Evolutionary conservation across 1,140 invertebrate genomes (phyloP).

Genomic region (Papilio xuthus): DNA sequence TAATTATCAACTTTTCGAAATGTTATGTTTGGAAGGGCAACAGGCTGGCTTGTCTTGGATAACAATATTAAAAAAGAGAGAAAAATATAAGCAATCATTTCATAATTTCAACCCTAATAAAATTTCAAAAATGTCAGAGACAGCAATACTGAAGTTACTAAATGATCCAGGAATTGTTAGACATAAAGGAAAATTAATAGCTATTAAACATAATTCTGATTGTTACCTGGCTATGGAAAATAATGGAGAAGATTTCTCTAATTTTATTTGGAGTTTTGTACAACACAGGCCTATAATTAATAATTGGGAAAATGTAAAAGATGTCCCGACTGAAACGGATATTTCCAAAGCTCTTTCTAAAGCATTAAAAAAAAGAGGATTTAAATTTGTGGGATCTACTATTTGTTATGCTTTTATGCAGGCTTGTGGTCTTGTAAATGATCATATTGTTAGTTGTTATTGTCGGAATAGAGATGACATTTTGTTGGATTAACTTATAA

Average conservation of each 20-base stretch:
- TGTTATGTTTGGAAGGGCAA: constrained; percentile 75
- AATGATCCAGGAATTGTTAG: constrained; percentile 58
- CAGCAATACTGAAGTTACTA: constrained; percentile 51
- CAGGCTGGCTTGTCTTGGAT: constrained; percentile 76
- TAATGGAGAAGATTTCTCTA: constrained; percentile 60
- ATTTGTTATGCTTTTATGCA: constrained; percentile 78
- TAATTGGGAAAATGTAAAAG: constrained; percentile 53
- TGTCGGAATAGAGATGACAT: constrained; percentile 26
- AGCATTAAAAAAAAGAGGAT: constrained; percentile 67
- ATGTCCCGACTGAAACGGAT: constrained; percentile 63
- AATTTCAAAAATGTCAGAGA: constrained; percentile 53
- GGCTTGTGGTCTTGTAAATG: constrained; percentile 74
- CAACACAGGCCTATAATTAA: constrained; percentile 61
- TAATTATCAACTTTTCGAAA: constrained; percentile 63
- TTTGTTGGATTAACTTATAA: constrained; percentile 35
- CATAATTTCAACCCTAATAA: constrained; percentile 63
- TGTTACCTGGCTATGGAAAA: constrained; percentile 65
- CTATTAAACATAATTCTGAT: constrained; percentile 70
- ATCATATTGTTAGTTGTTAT: constrained; percentile 61
- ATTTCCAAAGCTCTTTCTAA: constrained; percentile 61
- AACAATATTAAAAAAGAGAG: constrained; percentile 71
- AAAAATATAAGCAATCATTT: constrained; percentile 63
- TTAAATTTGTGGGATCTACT: constrained; percentile 69
- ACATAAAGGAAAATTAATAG: constrained; percentile 69
- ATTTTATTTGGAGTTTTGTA: constrained; percentile 72